phyloP scores from a whole-genome alignment of 2,113 vertebrate genomes.

The Falco punctatus region DNA sequence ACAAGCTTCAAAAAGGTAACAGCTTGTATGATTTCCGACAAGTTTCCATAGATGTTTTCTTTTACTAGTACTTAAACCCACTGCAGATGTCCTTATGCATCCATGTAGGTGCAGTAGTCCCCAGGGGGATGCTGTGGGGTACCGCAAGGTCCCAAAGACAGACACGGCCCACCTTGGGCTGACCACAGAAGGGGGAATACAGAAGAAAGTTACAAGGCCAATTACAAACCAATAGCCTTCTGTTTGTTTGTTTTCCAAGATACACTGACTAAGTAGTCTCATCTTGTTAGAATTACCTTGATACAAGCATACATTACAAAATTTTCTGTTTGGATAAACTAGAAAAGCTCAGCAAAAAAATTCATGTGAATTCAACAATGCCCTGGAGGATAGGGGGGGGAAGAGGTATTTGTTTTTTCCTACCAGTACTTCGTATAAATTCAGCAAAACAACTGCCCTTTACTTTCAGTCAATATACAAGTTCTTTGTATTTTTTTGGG shows the following conservation, averaged over 20 bases:
- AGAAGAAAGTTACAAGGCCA: neutral
- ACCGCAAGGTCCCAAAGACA: neutral
- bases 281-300: neutral
- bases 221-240: neutral
- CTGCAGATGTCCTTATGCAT: neutral
- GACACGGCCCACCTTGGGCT: neutral
- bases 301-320: neutral
- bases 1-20: neutral
- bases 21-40: neutral
- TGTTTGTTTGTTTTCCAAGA: neutral
- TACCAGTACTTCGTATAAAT: neutral
- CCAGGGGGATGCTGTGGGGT: neutral
- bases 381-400: neutral
- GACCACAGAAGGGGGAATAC: neutral
- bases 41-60: neutral
- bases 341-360: neutral
- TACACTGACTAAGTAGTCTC: neutral
- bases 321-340: neutral
- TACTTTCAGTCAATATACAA: neutral
- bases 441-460: neutral
- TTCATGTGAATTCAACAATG: neutral
- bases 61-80: neutral
- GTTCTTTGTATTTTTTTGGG: neutral
- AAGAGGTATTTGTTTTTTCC: neutral
- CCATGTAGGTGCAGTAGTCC: rapidly evolving